Percentiles rank a stretch among this genome's conserved stretches.
Evolutionary conservation across 2,113 vertebrate species (phyloP).

Genomic region (Spea multiplicata): DNA sequence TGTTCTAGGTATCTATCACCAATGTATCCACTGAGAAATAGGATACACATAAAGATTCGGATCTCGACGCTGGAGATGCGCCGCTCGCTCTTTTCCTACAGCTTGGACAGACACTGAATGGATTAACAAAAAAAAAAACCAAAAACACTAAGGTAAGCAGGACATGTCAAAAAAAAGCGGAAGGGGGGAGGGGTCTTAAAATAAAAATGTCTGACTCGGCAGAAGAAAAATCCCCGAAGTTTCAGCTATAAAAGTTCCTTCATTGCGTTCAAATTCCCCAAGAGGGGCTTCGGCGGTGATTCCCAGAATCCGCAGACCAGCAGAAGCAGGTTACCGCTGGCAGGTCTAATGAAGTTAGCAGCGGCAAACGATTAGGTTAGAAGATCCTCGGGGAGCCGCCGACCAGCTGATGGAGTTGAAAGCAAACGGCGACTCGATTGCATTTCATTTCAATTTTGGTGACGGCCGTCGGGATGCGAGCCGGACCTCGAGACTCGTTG

Average conservation of each 20-base stretch:
- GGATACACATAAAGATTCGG: too few species aligned
- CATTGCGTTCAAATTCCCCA: conserved; percentile 61
- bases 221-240: conserved; percentile 47
- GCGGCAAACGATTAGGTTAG: conserved; percentile 64
- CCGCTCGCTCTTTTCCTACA: too few species aligned
- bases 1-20: too few species aligned
- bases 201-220: conserved; percentile 50
- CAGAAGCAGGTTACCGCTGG: conserved; percentile 56
- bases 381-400: conserved; percentile 59
- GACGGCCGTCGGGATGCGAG: conserved; percentile 61
- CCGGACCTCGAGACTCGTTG: conserved; percentile 2
- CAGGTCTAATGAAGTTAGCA: conserved; percentile 65
- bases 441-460: conserved; percentile 70
- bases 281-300: conserved; percentile 57
- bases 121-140: conserved; percentile 19
- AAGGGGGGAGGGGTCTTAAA: conserved; percentile 7
- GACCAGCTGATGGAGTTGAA: conserved; percentile 62
- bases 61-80: too few species aligned
- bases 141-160: neutral
- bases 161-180: accelerated
- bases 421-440: conserved; percentile 65
- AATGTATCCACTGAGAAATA: too few species aligned
- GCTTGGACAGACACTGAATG: neutral
- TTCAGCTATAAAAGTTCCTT: conserved; percentile 42
- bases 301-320: conserved; percentile 55